Conservation (phyloP, 2,113 vertebrate genomes). For the Carassius carassius region DNA sequence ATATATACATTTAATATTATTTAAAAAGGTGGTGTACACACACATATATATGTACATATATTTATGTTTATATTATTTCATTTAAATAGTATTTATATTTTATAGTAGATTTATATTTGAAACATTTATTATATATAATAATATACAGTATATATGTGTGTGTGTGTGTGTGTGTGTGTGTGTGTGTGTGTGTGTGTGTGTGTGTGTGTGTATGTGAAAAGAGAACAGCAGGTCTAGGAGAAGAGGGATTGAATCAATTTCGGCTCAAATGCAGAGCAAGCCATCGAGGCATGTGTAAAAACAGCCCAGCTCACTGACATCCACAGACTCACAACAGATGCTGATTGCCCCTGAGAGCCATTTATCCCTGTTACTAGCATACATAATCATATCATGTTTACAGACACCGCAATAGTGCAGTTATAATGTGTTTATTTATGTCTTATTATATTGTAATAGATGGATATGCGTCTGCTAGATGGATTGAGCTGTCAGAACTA, state of each 20-base stretch:
- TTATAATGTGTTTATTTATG: conserved; percentile 20
- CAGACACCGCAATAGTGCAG: not conserved
- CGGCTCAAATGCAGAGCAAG: not conserved
- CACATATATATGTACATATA: too few species aligned
- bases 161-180: too few species aligned
- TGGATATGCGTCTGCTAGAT: not conserved
- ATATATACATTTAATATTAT: too few species aligned
- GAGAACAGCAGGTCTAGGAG: not conserved
- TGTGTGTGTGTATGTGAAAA: not conserved
- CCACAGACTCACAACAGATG: not conserved
- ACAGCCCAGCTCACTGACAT: not conserved
- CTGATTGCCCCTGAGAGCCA: not conserved
- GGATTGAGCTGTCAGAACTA: conserved; percentile 3
- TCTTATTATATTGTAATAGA: conserved; percentile 23
- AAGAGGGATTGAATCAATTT: not conserved
- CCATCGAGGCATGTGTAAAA: not conserved
- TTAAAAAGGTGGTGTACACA: too few species aligned
- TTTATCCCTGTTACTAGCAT: not conserved
- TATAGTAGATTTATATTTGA: too few species aligned
- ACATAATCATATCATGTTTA: not conserved
- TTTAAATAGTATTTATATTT: too few species aligned
- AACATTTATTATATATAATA: too few species aligned
- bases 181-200: too few species aligned
- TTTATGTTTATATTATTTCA: too few species aligned
- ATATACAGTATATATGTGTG: too few species aligned